Evolutionary conservation across 1,140 invertebrate species (phyloP), one percentile per base, ranked within the genome.

Genomic region (Phocides pigmalion): DNA sequence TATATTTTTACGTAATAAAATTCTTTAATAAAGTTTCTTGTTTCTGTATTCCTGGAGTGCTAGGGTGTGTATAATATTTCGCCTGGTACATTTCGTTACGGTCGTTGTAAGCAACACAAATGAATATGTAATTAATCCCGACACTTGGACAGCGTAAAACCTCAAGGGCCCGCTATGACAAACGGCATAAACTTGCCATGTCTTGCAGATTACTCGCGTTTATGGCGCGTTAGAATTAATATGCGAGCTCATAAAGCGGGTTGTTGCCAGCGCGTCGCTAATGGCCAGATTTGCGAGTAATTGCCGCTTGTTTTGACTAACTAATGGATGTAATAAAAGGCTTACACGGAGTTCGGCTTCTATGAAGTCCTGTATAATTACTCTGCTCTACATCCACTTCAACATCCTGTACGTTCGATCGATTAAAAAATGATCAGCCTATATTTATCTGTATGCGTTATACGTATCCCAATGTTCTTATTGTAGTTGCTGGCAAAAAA

Each of bases 261-360:
- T 1, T 49, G 22, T 15, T 49, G 46, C 22, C 22, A 14, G 44
- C n/a, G 42, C 14, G 20, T n/a, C n/a, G 4, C 16, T 12, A 22
- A 47, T 47, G 35, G 35, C 12, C 28, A 42, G n/a, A 42, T 25
- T 53, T 20, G 49, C 25, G 22, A 53, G 46, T 53, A 44, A 64
- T 64, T 44, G 63, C 20, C 28, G 44, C 39, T 66, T 58, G 59
- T 66, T 61, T 54, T 53, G 49, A 28, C 47, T 37, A 46, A 46
- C 47, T 51, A 28, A 49, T 49, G 14, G 17, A 3, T 25, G 20
- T 47, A 20, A 47, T 25, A 25, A 47, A 25, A 5, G 16, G 44
- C 17, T 39, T 39, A 39, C 12, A 39, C n/a, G 35, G 35, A 5
- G 0, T 1, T n/a, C 12, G 12, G 35, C n/a, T 14, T 4, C 35